Conservation (phyloP, 2,888 invertebrate species). For the Caenorhabditis zanzibari region DNA sequence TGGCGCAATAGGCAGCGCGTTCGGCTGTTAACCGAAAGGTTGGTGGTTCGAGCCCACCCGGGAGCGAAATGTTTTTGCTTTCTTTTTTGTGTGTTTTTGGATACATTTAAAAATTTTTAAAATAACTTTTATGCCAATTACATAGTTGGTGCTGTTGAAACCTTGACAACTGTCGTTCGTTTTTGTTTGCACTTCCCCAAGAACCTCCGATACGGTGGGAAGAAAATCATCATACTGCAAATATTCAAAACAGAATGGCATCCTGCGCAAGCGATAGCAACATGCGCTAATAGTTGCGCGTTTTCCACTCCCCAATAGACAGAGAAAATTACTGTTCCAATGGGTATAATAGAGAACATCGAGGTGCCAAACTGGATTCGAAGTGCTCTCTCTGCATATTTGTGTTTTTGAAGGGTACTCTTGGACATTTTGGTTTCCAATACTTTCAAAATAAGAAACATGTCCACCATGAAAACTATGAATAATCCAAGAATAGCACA, state of each 20-base stretch:
- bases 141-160: too few species aligned
- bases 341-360: not conserved
- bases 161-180: too few species aligned
- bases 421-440: slow-evolving; percentile 8
- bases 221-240: not conserved
- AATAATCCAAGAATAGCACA: not conserved
- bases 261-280: not conserved
- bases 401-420: not conserved
- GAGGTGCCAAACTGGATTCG: not conserved
- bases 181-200: too few species aligned
- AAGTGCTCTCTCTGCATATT: slow-evolving; percentile 3
- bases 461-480: not conserved
- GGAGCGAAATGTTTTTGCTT: slow-evolving; percentile 69
- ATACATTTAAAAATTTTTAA: too few species aligned
- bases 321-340: not conserved
- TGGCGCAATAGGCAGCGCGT: slow-evolving; percentile 81
- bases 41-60: slow-evolving; percentile 82
- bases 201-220: slow-evolving; percentile 20
- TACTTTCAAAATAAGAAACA: not conserved
- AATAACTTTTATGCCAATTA: too few species aligned
- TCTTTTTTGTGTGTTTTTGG: slow-evolving; percentile 6
- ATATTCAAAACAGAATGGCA: not conserved
- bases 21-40: slow-evolving; percentile 83
- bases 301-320: not conserved
- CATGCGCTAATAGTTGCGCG: not conserved